A percentile compares a stretch with the other conserved stretches of the same genome.
Conservation (phyloP, 2,888 invertebrate genomes). For the Alitta virens region DNA sequence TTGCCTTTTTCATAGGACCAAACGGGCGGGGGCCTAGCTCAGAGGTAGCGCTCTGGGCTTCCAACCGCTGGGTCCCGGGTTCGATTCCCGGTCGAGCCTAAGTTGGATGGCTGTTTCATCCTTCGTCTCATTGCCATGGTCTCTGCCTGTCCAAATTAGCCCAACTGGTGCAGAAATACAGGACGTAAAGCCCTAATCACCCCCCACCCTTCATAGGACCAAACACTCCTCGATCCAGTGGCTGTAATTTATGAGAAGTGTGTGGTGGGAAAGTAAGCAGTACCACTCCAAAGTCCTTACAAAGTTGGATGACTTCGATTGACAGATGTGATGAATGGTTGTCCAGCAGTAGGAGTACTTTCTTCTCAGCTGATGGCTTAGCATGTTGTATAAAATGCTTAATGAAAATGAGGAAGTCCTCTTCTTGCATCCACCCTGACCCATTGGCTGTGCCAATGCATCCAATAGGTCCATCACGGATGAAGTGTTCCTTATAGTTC, state of each 20-base stretch:
- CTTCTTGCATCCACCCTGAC: conserved; percentile 19
- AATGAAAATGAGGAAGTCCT: conserved; percentile 8
- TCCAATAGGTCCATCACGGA: not conserved
- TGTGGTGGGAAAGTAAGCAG: not conserved
- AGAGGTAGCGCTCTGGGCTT: no score
- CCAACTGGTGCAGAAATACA: no score
- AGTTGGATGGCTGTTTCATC: no score
- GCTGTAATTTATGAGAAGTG: conserved; percentile 3
- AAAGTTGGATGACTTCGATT: conserved; percentile 6
- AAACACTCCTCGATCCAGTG: conserved; percentile 36
- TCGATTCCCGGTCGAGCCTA: no score
- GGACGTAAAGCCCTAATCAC: no score
- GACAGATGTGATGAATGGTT: conserved; percentile 19
- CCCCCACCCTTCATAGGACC: no score
- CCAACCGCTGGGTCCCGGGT: no score
- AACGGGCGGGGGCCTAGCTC: no score
- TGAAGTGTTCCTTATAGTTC: conserved; percentile 1
- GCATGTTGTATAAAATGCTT: conserved; percentile 14
- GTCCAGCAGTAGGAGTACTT: conserved; percentile 9
- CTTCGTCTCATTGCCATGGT: no score
- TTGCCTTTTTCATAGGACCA: conserved; percentile 41
- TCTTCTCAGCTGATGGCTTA: conserved; percentile 16
- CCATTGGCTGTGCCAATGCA: conserved; percentile 2
- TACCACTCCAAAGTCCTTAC: conserved; percentile 8
- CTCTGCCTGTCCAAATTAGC: no score